Conservation (phyloP, 2,888 invertebrate species). For the Scaptomyza reducta region DNA sequence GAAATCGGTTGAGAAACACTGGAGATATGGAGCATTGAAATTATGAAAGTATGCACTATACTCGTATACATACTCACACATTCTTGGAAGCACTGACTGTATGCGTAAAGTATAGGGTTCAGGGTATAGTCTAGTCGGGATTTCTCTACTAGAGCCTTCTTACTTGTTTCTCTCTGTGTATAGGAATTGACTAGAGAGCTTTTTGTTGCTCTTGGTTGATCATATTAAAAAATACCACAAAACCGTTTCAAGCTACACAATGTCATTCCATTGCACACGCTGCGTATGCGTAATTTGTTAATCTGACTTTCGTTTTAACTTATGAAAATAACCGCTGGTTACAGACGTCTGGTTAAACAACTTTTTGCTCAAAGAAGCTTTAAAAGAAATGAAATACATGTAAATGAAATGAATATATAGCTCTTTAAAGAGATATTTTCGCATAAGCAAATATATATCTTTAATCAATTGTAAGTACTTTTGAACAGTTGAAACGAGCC, state of each 20-base stretch:
- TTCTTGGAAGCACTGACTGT: too few relatives aligned
- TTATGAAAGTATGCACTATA: too few relatives aligned
- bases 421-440: background rate
- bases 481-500: background rate
- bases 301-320: slow-evolving; percentile 32
- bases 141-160: too few relatives aligned
- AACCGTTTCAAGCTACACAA: slow-evolving; percentile 41
- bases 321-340: slow-evolving; percentile 43
- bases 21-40: too few relatives aligned
- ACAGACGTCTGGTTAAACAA: slow-evolving; percentile 53
- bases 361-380: background rate
- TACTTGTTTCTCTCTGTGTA: slow-evolving; percentile 32
- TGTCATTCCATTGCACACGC: background rate
- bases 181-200: slow-evolving; percentile 44
- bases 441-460: background rate
- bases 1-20: too few relatives aligned
- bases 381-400: too few relatives aligned
- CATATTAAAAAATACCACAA: slow-evolving; percentile 66
- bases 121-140: too few relatives aligned
- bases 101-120: too few relatives aligned
- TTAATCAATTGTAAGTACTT: background rate
- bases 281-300: slow-evolving; percentile 53
- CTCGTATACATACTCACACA: too few relatives aligned
- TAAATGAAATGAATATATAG: too few relatives aligned
- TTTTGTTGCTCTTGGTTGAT: slow-evolving; percentile 15